A percentile compares a stretch with the other conserved stretches of the same genome.
phyloP scores from a whole-genome alignment of 2,797 vertebrate species.

The Sciurus vulgaris region DNA sequence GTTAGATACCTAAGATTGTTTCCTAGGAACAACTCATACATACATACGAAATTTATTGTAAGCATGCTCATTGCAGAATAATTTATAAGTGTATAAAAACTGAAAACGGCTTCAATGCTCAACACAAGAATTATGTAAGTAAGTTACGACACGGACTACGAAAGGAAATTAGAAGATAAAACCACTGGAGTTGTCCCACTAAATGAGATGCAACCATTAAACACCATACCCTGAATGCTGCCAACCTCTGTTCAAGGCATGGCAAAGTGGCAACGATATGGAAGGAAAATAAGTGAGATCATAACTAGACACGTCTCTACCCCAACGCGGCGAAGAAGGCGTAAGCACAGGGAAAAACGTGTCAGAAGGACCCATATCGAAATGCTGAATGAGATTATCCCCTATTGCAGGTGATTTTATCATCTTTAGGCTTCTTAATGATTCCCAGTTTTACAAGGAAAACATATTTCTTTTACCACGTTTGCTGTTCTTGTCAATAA shows the following conservation, averaged over 20 bases:
- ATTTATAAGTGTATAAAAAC: not conserved
- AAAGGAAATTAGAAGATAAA: not conserved
- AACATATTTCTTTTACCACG: not conserved
- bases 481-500: slow-evolving; percentile 4
- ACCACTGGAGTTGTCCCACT: not conserved
- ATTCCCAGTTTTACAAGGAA: slow-evolving; percentile 4
- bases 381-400: not conserved
- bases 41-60: not conserved
- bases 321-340: not conserved
- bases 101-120: not conserved
- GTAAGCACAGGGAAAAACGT: not conserved
- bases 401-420: not conserved
- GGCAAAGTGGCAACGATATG: not conserved
- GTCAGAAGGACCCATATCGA: not conserved
- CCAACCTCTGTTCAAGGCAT: not conserved
- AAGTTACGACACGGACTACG: not conserved
- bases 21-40: slow-evolving; percentile 5
- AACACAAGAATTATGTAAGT: not conserved
- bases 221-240: not conserved
- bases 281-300: not conserved
- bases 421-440: not conserved
- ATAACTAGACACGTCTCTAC: not conserved
- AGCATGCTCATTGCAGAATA: not conserved
- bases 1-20: slow-evolving; percentile 10
- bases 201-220: not conserved